Percentiles rank a stretch among this genome's conserved stretches.
Conservation (phyloP, 2,113 vertebrate species). For the Actenoides lindsayi region DNA sequence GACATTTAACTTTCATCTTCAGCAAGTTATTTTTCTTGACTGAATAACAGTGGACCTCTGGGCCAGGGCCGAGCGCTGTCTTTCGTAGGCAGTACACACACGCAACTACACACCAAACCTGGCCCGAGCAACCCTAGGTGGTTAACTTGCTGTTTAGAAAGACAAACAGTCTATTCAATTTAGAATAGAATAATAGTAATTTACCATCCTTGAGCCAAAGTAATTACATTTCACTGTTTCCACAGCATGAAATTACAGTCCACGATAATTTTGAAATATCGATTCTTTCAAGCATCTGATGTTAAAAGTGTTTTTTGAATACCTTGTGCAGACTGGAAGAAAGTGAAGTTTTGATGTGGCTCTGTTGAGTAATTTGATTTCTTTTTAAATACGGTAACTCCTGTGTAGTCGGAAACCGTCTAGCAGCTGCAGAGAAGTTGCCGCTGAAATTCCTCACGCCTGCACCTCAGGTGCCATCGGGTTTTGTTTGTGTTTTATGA, state of each 20-base stretch:
- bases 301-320: slow-evolving; percentile 12
- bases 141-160: slow-evolving; percentile 65
- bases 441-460: not conserved
- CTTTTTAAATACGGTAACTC: not conserved
- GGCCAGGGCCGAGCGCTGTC: not conserved
- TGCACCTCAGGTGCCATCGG: not conserved
- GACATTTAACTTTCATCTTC: not conserved
- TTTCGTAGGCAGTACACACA: not conserved
- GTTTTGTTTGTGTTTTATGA: not conserved
- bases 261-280: slow-evolving; percentile 55
- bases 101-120: not conserved
- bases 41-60: not conserved
- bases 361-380: not conserved
- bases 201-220: slow-evolving; percentile 66
- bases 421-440: not conserved
- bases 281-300: slow-evolving; percentile 38
- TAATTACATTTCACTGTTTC: slow-evolving; percentile 70
- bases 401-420: not conserved
- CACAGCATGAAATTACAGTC: slow-evolving; percentile 63
- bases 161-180: slow-evolving; percentile 66
- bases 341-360: not conserved
- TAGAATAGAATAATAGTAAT: slow-evolving; percentile 70
- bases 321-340: not conserved
- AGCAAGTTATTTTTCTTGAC: not conserved
- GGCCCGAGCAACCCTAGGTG: not conserved